These are phyloP conservation scores for Cantharis lateralis DNA, from an alignment of 2,888 invertebrate genomes.

Conservation along the genomic window DNA sequence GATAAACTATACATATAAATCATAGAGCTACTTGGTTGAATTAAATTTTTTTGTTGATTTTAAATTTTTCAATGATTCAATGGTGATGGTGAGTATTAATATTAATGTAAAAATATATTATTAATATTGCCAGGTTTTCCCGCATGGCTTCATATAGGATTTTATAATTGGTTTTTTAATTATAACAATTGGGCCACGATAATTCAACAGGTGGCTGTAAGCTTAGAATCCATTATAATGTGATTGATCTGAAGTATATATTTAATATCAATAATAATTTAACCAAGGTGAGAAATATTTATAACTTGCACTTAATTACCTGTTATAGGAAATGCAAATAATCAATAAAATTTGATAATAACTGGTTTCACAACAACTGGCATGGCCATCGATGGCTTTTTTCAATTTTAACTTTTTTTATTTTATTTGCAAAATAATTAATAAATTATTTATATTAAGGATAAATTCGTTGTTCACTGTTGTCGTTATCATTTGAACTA, in stretches of 20 bases:
- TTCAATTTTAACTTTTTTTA: neutral
- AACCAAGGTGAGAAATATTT: neutral
- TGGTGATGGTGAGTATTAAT: no score
- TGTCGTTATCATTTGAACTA: neutral
- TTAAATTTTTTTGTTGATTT: no score
- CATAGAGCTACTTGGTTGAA: no score
- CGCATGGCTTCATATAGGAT: no score
- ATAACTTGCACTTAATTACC: neutral
- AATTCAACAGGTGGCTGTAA: neutral
- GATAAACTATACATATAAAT: no score
- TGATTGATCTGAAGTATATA: neutral
- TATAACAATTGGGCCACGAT: neutral
- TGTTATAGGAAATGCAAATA: neutral
- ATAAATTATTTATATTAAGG: neutral
- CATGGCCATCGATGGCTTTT: neutral
- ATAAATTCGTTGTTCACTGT: neutral
- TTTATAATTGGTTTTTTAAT: no score
- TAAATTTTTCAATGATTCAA: no score
- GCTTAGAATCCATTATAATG: neutral
- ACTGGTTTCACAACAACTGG: neutral
- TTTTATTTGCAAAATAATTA: neutral
- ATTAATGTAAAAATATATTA: no score
- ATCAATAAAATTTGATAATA: neutral
- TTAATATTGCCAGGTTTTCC: no score
- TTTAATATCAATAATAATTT: neutral